Base-by-base conservation (phyloP, 2,113 vertebrate genomes). In the Tricholaema leucomelas region DNA sequence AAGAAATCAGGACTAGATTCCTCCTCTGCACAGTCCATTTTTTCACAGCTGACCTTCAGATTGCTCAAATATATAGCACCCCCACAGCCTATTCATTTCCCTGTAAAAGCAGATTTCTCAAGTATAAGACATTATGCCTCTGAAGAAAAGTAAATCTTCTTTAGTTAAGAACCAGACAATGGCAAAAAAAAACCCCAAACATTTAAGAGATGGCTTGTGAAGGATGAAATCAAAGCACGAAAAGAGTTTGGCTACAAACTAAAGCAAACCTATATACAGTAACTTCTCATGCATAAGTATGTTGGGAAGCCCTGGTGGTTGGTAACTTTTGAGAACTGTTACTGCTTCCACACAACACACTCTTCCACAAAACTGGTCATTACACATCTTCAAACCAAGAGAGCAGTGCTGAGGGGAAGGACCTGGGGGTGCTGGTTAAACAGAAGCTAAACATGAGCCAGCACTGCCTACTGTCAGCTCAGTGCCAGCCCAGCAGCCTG, bases 71-170 rank as follows among this genome's bases (percentile, higher is more conserved):
- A 75, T 30, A 4, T 44, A 92, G 87, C 36, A 77, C 12, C 31
- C 82, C 17, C 56, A 55, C 2, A 80, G 50, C 40, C 44, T 89
- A 91, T 81, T 80, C 60, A 74, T 60, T 91, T 80, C 35, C n/a
- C 54, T 71, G 52, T 44, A 91, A 85, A 91, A 94, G 46, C 33
- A 94, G 56, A 83, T 81, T 94, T 90, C 63, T 90, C 54, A 81
- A 85, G n/a, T 31, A 54, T 52, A 85, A 80, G 40, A 35, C 74
- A 73, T 27, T 77, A 76, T 0, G 3, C 17, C 25, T 90, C 75
- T 55, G 40, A 94, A 77, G 48, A 85, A 46, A 65, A 30, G 42
- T 42, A 92, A 77, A 90, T 77, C 75, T 80, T 81, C 89, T 94
- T 96, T 86, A 88, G 82, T 74, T 91, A 94, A 93, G 82, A 33